Conservation (phyloP, 2,797 vertebrate species). For the Diplodus puntazzo region DNA sequence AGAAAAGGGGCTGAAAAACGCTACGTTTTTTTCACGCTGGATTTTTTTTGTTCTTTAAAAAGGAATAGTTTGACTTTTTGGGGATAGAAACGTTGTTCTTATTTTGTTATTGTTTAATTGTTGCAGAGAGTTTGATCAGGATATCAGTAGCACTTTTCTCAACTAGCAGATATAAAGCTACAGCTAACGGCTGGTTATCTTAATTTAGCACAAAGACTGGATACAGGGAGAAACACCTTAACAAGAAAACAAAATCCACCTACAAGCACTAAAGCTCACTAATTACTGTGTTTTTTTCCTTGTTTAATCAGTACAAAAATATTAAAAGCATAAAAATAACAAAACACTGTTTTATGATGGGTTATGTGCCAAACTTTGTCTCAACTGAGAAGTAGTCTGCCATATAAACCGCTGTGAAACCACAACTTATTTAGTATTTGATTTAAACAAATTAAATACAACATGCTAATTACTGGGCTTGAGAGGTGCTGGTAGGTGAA, state of each 20-base stretch:
- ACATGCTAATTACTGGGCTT: too few species aligned
- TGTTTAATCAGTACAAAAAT: too few species aligned
- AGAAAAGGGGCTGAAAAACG: neutral
- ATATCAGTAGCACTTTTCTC: neutral
- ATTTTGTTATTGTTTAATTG: neutral
- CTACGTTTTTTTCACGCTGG: neutral
- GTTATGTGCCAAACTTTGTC: neutral
- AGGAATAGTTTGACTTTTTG: constrained; percentile 16
- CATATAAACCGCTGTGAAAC: neutral
- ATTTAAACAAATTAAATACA: neutral
- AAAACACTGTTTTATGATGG: too few species aligned
- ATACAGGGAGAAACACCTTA: neutral
- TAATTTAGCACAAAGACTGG: neutral
- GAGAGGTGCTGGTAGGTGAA: neutral
- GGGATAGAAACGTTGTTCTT: neutral
- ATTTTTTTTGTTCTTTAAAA: neutral
- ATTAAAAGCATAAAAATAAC: too few species aligned
- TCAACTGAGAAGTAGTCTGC: neutral
- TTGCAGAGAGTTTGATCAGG: constrained; percentile 1
- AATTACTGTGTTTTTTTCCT: too few species aligned
- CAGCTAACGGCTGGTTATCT: neutral
- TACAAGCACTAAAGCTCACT: too few species aligned
- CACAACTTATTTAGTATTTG: neutral
- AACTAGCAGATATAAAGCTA: neutral
- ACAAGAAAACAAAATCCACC: neutral